A percentile compares a stretch with the other conserved stretches of the same genome.
These are phyloP conservation scores for Steinernema feltiae DNA, from an alignment of 1,140 invertebrate genomes.

Conservation along the genomic window DNA sequence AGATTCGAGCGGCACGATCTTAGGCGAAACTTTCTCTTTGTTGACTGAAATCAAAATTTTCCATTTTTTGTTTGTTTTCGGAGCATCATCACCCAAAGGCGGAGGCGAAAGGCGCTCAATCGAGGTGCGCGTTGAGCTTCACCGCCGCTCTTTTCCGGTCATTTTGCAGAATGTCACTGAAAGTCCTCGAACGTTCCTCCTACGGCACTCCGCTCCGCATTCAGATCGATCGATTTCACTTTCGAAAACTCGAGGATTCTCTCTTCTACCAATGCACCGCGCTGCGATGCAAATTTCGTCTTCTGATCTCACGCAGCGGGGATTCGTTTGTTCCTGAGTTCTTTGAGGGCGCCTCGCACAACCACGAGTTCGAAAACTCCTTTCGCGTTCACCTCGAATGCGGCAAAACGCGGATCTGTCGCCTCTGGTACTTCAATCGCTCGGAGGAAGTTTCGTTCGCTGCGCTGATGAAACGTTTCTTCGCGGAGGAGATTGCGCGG, in stretches of 20 bases:
- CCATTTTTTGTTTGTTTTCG: not conserved
- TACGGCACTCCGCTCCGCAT: not conserved
- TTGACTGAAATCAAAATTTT: too few relatives aligned
- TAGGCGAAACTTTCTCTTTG: too few relatives aligned
- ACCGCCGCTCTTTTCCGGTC: not conserved
- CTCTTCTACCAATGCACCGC: not conserved
- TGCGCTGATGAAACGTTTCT: not conserved
- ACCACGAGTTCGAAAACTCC: not conserved
- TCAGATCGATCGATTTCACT: conserved; percentile 7
- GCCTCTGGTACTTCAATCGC: not conserved
- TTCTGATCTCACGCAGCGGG: not conserved
- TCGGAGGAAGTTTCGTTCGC: not conserved
- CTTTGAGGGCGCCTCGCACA: not conserved
- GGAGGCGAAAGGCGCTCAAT: too few relatives aligned
- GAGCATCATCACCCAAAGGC: too few relatives aligned
- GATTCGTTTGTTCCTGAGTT: not conserved
- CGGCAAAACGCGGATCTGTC: not conserved
- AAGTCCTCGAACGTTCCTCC: not conserved
- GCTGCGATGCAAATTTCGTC: not conserved
- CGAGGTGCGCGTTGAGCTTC: not conserved
- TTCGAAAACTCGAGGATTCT: not conserved
- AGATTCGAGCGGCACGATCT: too few relatives aligned
- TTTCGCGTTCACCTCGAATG: not conserved
- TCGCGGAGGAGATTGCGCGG: not conserved
- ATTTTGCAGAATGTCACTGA: not conserved